Evolutionary conservation across 37 sponge, comb jelly and placozoan genomes (phyloP).

Genomic region (Chondrosia reniformis): DNA sequence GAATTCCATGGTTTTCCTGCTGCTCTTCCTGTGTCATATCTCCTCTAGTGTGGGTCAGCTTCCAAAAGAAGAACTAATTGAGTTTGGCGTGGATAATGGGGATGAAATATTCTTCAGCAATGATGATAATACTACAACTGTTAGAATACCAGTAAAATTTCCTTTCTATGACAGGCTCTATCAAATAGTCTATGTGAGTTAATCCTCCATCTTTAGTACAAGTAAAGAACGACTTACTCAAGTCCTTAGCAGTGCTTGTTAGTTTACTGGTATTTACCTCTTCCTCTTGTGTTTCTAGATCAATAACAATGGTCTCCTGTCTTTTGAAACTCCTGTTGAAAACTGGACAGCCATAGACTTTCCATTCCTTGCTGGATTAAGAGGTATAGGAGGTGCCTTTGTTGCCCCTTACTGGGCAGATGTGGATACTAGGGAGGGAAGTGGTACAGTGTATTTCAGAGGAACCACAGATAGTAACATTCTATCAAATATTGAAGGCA

Average conservation of each 20-base stretch:
- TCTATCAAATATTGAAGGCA: not conserved
- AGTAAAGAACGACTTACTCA: not conserved
- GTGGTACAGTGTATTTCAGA: not conserved
- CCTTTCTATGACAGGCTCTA: not conserved
- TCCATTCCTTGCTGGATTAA: not conserved
- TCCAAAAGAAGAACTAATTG: not conserved
- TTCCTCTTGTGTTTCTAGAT: not conserved
- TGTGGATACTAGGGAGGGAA: constrained; percentile 1
- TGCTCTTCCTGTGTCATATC: not conserved
- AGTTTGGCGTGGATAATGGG: not conserved
- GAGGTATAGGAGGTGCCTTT: constrained; percentile 11
- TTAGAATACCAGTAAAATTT: not conserved
- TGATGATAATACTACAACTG: constrained; percentile 17
- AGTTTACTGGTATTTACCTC: not conserved
- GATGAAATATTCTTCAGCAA: not conserved
- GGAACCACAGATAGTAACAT: not conserved
- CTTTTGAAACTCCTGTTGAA: constrained; percentile 6
- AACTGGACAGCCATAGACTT: not conserved
- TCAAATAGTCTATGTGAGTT: not conserved
- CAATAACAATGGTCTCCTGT: constrained; percentile 19
- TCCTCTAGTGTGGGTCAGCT: not conserved
- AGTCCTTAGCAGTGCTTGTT: not conserved
- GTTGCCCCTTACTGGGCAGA: constrained; percentile 28
- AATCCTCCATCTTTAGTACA: not conserved
- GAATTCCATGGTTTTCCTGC: too few species aligned